Conservation (phyloP, 2,888 invertebrate species). For the Ferdinandea cuprea region DNA sequence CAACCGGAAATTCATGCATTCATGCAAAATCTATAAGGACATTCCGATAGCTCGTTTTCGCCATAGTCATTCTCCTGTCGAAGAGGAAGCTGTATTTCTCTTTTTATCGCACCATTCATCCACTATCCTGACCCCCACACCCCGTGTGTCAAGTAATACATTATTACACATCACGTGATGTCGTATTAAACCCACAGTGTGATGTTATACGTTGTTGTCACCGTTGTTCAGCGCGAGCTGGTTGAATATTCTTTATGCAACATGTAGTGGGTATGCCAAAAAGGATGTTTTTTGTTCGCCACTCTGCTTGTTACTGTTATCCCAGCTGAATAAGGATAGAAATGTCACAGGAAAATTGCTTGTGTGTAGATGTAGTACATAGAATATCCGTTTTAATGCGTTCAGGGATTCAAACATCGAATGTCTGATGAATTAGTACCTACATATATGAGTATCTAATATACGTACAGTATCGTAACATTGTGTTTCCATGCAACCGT, state of each 20-base stretch:
- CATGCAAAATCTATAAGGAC: slow-evolving; percentile 67
- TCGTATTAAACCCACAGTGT: slow-evolving; percentile 64
- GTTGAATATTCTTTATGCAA: slow-evolving; percentile 68
- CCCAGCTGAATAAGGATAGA: slow-evolving; percentile 46
- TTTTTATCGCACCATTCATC: slow-evolving; percentile 66
- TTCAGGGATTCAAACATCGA: slow-evolving; percentile 35
- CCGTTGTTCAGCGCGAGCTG: slow-evolving; percentile 56
- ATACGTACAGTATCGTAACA: too few species aligned
- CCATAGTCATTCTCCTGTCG: background rate
- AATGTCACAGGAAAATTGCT: slow-evolving; percentile 66
- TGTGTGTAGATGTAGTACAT: too few species aligned
- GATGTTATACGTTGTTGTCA: slow-evolving; percentile 64
- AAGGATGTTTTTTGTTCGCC: slow-evolving; percentile 61
- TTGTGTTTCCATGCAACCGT: too few species aligned
- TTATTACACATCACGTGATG: slow-evolving; percentile 71
- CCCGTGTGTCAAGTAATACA: slow-evolving; percentile 66
- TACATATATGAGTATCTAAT: background rate
- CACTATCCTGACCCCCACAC: slow-evolving; percentile 33
- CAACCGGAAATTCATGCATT: slow-evolving; percentile 62
- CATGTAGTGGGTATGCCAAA: slow-evolving; percentile 66
- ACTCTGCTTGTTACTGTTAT: slow-evolving; percentile 48
- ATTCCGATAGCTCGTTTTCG: slow-evolving; percentile 57
- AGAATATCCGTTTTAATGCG: slow-evolving; percentile 69
- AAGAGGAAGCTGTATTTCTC: slow-evolving; percentile 65
- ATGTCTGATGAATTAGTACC: slow-evolving; percentile 11